Evolutionary conservation across 2,113 vertebrate genomes (phyloP), one percentile per base, ranked within the genome.

Genomic region (Sebastes schlegelii): DNA sequence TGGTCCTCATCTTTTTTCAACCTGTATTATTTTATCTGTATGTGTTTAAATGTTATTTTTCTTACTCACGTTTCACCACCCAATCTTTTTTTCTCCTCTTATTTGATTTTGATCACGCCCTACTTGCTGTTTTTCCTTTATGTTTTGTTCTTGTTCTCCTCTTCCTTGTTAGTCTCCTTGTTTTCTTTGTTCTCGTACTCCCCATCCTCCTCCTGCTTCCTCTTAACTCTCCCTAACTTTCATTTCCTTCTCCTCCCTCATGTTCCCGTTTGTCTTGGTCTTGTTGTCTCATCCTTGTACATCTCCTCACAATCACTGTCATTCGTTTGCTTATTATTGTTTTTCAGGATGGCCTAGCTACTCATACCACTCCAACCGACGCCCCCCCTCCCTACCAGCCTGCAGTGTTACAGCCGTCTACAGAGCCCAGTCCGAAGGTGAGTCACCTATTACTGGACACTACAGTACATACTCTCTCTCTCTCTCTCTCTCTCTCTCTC

Each of bases 361-460:
- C 90, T 1, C 93, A 92, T 57, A 98, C 97, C 0, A 94, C 95
- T 4, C 95, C 97, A 0, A 94, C 94, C 45, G 26, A 26, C 26
- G 26, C 84, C 0, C 95, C 93, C 26, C 83, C 92, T 55, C 92
- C 91, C 74, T 97, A 96, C 0, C 97, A 98, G 86, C 97, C 98
- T 0, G 98, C 98, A 0, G 98, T 99, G 21, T 92, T 99, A 65
- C 98, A 99, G 94, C 96, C 98, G 0, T 99, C 98, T 0, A 92
- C 96, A 87, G 97, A 98, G 51, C 97, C 97, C 62, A 96, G 95
- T 2, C 96, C 98, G 1, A 95, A 98, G 97, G 98, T 98, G 92
- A 79, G 82, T 46, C 60, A 12, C 69, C 12, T 5, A 13, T n/a
- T 14, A 11, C 9, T 51, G 42, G 4, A 48, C 8, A 34, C 48